Evolutionary conservation across 2,888 invertebrate species (phyloP).

Genomic region (Drosophila borborema): DNA sequence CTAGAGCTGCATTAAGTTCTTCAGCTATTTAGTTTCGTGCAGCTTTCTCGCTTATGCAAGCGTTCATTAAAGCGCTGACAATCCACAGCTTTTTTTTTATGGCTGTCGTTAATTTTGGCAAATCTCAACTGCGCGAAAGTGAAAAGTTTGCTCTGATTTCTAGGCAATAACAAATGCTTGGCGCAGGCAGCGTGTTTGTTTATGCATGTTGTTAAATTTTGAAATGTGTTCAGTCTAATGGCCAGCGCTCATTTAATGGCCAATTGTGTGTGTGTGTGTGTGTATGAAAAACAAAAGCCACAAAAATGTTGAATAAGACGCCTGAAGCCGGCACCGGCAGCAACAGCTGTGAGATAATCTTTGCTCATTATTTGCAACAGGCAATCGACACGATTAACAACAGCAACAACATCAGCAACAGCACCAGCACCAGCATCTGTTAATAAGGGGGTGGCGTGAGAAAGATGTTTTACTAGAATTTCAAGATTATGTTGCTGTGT

Average conservation of each 20-base stretch:
- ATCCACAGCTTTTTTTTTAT: constrained; percentile 11
- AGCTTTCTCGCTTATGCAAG: constrained; percentile 24
- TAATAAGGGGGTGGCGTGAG: constrained; percentile 74
- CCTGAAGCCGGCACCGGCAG: constrained; percentile 15
- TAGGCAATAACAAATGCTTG: neutral
- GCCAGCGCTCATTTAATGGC: constrained; percentile 37
- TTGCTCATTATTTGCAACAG: constrained; percentile 70
- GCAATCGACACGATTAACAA: constrained; percentile 23
- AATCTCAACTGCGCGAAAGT: constrained; percentile 37
- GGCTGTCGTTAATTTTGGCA: constrained; percentile 25
- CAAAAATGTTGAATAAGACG: constrained; percentile 33
- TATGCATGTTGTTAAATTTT: too few relatives aligned
- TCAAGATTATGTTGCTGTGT: constrained; percentile 47
- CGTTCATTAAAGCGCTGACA: constrained; percentile 12
- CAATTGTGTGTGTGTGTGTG: constrained; percentile 20
- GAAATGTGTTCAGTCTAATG: constrained; percentile 41
- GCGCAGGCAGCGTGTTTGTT: neutral
- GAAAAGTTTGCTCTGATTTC: constrained; percentile 29
- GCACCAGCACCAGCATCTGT: constrained; percentile 28
- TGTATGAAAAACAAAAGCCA: constrained; percentile 13
- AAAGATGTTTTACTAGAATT: constrained; percentile 49
- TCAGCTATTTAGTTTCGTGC: neutral
- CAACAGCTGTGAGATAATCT: constrained; percentile 69
- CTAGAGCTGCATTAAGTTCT: neutral
- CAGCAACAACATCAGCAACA: constrained; percentile 2